Percentiles rank a stretch among this genome's conserved stretches.
These are phyloP conservation scores for Drosophila funebris DNA, from an alignment of 1,140 invertebrate genomes.

Conservation along the genomic window DNA sequence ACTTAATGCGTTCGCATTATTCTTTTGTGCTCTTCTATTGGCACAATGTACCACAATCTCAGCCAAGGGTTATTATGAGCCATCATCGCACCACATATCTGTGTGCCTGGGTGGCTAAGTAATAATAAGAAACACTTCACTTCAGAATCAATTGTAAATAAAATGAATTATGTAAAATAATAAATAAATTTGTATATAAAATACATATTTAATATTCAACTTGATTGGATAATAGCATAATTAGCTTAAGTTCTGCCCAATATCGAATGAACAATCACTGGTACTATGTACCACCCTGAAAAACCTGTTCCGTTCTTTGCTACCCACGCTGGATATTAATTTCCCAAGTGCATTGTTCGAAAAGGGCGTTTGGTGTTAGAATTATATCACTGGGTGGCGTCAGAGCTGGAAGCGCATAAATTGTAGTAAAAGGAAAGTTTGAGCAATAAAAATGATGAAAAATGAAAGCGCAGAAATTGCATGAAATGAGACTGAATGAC, in stretches of 20 bases:
- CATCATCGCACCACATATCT: background rate
- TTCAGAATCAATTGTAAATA: background rate
- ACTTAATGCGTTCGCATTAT: constrained; percentile 19
- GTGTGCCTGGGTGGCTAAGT: background rate
- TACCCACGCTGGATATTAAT: constrained; percentile 57
- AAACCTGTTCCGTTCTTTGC: too few relatives aligned
- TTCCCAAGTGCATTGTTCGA: constrained; percentile 74
- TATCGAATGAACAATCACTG: too few relatives aligned
- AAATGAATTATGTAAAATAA: background rate
- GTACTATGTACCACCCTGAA: too few relatives aligned
- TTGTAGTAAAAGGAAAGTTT: constrained; percentile 43
- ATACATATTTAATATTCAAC: too few relatives aligned
- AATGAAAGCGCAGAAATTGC: constrained; percentile 22
- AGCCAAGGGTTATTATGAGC: constrained; percentile 4
- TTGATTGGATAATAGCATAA: too few relatives aligned
- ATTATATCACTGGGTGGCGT: constrained; percentile 11
- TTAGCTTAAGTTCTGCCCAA: too few relatives aligned
- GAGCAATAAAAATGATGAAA: constrained; percentile 40
- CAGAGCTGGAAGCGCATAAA: constrained; percentile 45
- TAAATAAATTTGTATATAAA: too few relatives aligned
- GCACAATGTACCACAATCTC: constrained; percentile 32
- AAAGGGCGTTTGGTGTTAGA: constrained; percentile 3
- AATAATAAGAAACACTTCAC: background rate
- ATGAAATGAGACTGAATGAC: constrained; percentile 5
- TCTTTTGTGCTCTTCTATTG: constrained; percentile 1